These are phyloP conservation scores for Nasonovia ribisnigri DNA, from an alignment of 2,888 invertebrate species.

Conservation along the genomic window DNA sequence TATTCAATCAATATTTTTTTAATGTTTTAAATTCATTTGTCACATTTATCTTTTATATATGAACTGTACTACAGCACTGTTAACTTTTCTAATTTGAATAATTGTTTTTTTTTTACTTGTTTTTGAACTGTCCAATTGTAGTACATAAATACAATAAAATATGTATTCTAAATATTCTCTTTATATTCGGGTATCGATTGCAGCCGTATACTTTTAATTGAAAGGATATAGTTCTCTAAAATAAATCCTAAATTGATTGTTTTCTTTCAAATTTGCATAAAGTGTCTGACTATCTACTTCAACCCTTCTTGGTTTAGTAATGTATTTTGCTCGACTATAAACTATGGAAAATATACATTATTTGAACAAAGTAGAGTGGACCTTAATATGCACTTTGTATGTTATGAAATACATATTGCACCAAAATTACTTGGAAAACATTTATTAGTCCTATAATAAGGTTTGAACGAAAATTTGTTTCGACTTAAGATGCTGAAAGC, in stretches of 20 bases:
- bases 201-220: neutral
- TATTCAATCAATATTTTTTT: neutral
- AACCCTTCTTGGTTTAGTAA: neutral
- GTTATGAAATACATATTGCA: neutral
- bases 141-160: neutral
- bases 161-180: neutral
- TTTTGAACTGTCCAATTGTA: neutral
- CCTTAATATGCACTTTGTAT: neutral
- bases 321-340: neutral
- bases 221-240: neutral
- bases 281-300: neutral
- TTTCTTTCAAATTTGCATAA: neutral
- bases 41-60: neutral
- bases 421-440: neutral
- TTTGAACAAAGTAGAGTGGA: neutral
- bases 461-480: neutral
- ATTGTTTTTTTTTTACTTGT: neutral
- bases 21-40: neutral
- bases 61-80: neutral
- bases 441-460: neutral
- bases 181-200: neutral
- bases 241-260: neutral
- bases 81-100: neutral
- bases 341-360: neutral
- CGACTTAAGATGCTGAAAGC: neutral